A percentile compares a stretch with the other conserved stretches of the same genome.
Conservation (phyloP, 2,797 vertebrate species). For the Helicolenus hilgendorfi region DNA sequence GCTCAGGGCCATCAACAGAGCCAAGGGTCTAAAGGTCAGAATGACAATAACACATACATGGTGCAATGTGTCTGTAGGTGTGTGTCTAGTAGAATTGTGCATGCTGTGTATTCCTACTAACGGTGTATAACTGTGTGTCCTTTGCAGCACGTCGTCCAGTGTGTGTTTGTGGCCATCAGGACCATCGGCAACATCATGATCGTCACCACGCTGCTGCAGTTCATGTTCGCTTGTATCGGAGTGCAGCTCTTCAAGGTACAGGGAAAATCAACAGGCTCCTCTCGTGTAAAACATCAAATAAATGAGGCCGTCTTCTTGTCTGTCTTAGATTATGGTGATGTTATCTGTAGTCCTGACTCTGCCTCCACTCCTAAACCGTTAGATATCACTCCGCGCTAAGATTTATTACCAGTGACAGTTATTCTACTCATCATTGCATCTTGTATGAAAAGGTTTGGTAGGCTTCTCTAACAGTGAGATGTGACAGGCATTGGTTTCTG, state of each 20-base stretch:
- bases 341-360: too few species aligned
- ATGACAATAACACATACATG: not conserved
- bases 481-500: too few species aligned
- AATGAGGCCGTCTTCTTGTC: too few species aligned
- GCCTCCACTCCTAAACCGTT: too few species aligned
- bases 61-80: not conserved
- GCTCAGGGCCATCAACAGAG: slow-evolving; percentile 98
- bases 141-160: slow-evolving; percentile 97
- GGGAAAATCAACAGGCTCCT: not conserved
- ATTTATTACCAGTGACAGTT: too few species aligned
- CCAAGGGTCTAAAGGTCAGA: slow-evolving; percentile 98
- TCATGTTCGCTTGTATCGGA: slow-evolving; percentile 99
- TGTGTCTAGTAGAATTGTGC: not conserved
- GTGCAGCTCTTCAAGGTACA: slow-evolving; percentile 98
- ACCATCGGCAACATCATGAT: slow-evolving; percentile 99
- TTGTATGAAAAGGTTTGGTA: too few species aligned
- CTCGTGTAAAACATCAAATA: not conserved
- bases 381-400: too few species aligned
- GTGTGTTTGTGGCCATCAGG: slow-evolving; percentile 98
- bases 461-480: too few species aligned
- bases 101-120: slow-evolving; percentile 6
- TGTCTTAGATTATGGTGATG: too few species aligned
- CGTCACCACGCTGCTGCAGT: slow-evolving; percentile 98
- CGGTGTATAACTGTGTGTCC: not conserved
- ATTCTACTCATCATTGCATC: too few species aligned